Base-by-base conservation (phyloP, 2,113 vertebrate genomes). In the Heterotis niloticus region DNA sequence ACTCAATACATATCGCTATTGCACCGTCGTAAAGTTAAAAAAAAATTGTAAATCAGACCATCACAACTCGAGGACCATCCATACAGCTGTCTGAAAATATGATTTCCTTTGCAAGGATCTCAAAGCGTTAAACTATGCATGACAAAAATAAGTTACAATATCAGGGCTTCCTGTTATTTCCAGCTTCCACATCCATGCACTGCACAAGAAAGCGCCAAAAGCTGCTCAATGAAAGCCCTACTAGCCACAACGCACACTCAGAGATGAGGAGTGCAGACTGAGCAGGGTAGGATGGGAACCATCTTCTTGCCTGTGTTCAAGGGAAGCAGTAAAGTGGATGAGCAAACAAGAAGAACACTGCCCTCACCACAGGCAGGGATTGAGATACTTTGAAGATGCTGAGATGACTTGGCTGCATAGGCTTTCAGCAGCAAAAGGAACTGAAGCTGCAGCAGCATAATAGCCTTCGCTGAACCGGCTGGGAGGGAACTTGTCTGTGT, bases 321-420 rank as follows among this genome's bases (percentile, higher is more conserved):
- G 16, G 13, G 18, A n/a, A 44, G 23, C 3, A 18, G 52, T 5
- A 26, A 18, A 75, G 23, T 0, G 11, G 52, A 0, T 62, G 20
- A 62, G 14, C 14, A 17, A 20, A 14, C 20, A 2, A 23, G 16
- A 20, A 24, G 71, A 5, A 7, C 34, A 18, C n/a, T 1, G 67
- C 16, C 16, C 34, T 60, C 26, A 52, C 73, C n/a, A 57, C 16
- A 52, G 64, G 73, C 72, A 29, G 54, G 29, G 73, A 69, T 60
- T 60, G 26, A 69, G 52, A 24, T 11, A 26, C 79, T 76, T 76
- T 80, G 79, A 80, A 80, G 73, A 70, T n/a, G 26, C 62, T 1
- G 20, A 54, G 78, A 74, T n/a, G 29, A 68, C 57, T 73, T 29
- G 64, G 62, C 64, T 66, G 64, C n/a, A 54, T 54, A 20, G 72